Conservation (phyloP, 2,113 vertebrate species). For the Tautogolabrus adspersus region DNA sequence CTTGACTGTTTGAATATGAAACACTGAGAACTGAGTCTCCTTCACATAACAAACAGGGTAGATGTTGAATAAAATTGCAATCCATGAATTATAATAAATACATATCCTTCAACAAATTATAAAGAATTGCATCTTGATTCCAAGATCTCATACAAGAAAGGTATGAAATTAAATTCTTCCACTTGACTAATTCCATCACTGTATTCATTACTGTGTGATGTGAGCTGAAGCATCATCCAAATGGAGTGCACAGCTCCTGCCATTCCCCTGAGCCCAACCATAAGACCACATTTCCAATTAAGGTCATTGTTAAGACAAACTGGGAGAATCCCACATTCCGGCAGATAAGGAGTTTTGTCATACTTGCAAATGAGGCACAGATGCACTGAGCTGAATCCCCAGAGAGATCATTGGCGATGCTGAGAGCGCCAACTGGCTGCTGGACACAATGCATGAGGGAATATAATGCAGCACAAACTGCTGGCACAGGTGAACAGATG, state of each 20-base stretch:
- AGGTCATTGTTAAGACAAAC: conserved; percentile 35
- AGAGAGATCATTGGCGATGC: conserved; percentile 3
- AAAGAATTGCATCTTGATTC: conserved; percentile 1
- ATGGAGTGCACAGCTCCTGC: conserved; percentile 55
- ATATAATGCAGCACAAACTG: conserved; percentile 56
- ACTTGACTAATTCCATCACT: conserved; percentile 51
- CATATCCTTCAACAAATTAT: conserved; percentile 1
- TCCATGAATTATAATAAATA: background rate
- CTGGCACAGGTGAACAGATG: conserved; percentile 54
- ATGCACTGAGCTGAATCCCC: conserved; percentile 41
- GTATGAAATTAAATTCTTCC: conserved; percentile 53
- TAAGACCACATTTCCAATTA: conserved; percentile 70
- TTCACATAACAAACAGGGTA: background rate
- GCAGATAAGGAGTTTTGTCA: conserved; percentile 62
- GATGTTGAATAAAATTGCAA: background rate
- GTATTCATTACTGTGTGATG: conserved; percentile 63
- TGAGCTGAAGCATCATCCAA: conserved; percentile 44
- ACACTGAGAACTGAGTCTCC: background rate
- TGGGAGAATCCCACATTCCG: conserved; percentile 51
- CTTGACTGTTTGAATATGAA: background rate
- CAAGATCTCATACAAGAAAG: conserved; percentile 13
- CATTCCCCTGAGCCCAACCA: conserved; percentile 60
- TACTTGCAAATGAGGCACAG: conserved; percentile 62
- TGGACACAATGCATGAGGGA: conserved; percentile 44
- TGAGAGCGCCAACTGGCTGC: conserved; percentile 11